A percentile compares a stretch with the other conserved stretches of the same genome.
These are phyloP conservation scores for Rhagium mordax DNA, from an alignment of 2,888 invertebrate genomes.

Conservation along the genomic window DNA sequence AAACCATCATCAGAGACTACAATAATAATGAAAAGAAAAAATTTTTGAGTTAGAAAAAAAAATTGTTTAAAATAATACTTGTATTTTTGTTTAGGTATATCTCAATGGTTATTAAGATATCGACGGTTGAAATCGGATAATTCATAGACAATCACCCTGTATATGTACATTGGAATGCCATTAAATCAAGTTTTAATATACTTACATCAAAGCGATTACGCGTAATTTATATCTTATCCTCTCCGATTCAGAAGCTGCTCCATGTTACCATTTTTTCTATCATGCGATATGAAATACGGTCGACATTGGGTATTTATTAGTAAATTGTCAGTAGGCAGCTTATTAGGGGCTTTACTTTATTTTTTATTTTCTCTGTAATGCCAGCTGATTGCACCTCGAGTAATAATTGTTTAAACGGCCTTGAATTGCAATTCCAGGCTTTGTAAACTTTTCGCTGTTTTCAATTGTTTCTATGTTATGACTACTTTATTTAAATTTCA, in stretches of 20 bases:
- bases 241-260: slow-evolving; percentile 9
- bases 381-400: not conserved
- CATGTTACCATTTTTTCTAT: slow-evolving; percentile 29
- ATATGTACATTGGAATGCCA: not conserved
- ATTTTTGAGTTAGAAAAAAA: too few species aligned
- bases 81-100: too few species aligned
- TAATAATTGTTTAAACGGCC: not conserved
- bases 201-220: not conserved
- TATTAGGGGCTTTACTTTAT: not conserved
- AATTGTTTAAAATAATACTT: too few species aligned
- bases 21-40: too few species aligned
- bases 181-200: not conserved
- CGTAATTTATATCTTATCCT: not conserved
- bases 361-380: not conserved
- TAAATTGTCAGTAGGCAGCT: not conserved
- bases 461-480: too few species aligned
- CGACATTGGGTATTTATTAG: not conserved
- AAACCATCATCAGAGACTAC: too few species aligned
- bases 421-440: not conserved
- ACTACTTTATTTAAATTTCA: too few species aligned
- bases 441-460: too few species aligned
- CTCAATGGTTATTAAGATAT: too few species aligned
- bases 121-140: too few species aligned
- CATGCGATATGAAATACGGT: slow-evolving; percentile 35
- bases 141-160: too few species aligned